Evolutionary conservation across 2,888 invertebrate species (phyloP), one percentile per base, ranked within the genome.

Genomic region (Melinopterus prodromus): DNA sequence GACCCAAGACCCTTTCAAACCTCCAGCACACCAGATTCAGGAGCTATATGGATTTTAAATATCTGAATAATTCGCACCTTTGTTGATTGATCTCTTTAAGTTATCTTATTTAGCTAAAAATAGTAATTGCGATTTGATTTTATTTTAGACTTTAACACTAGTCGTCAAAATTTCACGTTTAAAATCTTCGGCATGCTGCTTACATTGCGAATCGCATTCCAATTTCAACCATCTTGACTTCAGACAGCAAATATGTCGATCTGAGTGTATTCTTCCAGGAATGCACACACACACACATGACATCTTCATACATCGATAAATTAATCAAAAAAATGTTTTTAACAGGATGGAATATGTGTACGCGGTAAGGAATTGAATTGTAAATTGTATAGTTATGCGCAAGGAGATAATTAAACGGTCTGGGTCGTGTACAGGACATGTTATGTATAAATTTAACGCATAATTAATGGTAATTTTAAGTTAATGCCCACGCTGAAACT

Each of bases 391-490:
- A 53, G 53, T 7, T 53, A 53, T 53, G 53, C 53, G 53, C 53
- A 53, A 53, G 12, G 53, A 53, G 53, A 53, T 53, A 53, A 53
- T 53, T 53, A 53, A 53, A 53, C 53, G 12, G 53, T 53, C 53
- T 53, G 53, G 53, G 12, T 12, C 53, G 53, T 53, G 53, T 53
- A 53, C 12, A 53, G 53, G 53, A 53, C 53, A 53, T 53, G 53
- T 53, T 53, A 53, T 53, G 53, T 53, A 53, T 53, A 53, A 53
- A 53, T 53, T 53, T 53, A 53, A 53, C 53, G 53, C 53, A 53
- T 53, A 53, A 53, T 53, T 53, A 53, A 53, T 53, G 53, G 53
- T 53, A 53, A 53, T 53, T 53, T 53, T 53, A 53, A 53, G 53
- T 53, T 53, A 53, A 53, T 53, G 53, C 53, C 53, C 53, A 53